These are phyloP conservation scores for Orthosia cruda DNA, from an alignment of 2,888 invertebrate species.

Conservation along the genomic window DNA sequence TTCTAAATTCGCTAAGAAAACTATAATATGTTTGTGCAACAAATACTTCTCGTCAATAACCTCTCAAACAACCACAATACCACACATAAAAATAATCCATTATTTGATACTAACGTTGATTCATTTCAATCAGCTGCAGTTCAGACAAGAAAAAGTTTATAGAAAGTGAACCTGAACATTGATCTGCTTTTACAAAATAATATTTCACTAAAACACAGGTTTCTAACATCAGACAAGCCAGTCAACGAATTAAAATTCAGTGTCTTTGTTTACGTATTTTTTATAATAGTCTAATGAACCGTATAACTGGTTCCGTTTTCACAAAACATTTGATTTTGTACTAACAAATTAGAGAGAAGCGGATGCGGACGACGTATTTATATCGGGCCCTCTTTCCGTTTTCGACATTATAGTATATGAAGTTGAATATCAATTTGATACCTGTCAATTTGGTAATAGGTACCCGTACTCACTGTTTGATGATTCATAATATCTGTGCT, in stretches of 20 bases:
- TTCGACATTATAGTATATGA: slow-evolving; percentile 11
- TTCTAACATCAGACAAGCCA: slow-evolving; percentile 32
- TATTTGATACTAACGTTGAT: slow-evolving; percentile 5
- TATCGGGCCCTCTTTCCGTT: slow-evolving; percentile 59
- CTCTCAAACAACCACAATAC: slow-evolving; percentile 7
- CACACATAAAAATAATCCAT: slow-evolving; percentile 11
- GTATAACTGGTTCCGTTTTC: slow-evolving; percentile 83
- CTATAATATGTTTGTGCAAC: neutral
- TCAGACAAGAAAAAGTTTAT: slow-evolving; percentile 17
- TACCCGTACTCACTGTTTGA: neutral
- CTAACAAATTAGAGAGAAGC: slow-evolving; percentile 72
- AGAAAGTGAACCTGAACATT: slow-evolving; percentile 32
- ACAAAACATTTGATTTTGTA: slow-evolving; percentile 70
- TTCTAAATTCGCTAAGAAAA: neutral
- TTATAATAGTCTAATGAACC: slow-evolving; percentile 82
- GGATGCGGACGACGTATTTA: slow-evolving; percentile 61
- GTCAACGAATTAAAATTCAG: slow-evolving; percentile 72
- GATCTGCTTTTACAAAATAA: slow-evolving; percentile 5
- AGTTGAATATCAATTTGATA: slow-evolving; percentile 51
- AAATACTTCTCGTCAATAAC: neutral
- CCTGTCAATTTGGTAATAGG: slow-evolving; percentile 1
- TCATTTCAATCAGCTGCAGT: neutral
- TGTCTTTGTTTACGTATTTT: slow-evolving; percentile 74
- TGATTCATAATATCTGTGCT: neutral
- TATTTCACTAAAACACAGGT: slow-evolving; percentile 34